Base-by-base conservation (phyloP, 2,888 invertebrate species). In the Platerodrilus igneus region DNA sequence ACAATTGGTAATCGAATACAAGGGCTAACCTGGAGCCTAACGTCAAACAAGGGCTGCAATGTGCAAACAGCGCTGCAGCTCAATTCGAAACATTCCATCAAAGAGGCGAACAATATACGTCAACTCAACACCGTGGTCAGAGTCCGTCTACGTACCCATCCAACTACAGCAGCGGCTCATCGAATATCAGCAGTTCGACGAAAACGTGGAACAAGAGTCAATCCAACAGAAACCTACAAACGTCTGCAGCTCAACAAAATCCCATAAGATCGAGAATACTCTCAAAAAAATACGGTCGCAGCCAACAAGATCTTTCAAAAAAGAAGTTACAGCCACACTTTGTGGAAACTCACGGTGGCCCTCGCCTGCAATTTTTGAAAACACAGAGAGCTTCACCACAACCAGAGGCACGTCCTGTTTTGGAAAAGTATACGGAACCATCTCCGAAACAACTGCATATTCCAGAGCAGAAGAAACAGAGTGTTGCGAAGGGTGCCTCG, bases 11-110 rank as follows among this genome's bases (percentile, higher is more conserved):
- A 40, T 37, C 22, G 15, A 14, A 11, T 21, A 18, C 30, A 17
- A 28, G 34, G 45, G 27, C 37, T 44, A 41, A 45, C 34, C 57
- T 57, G 57, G 57, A 57, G 52, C 48, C 53, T 46, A 48, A 40
- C 35, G 20, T 36, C 27, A 31, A 32, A 38, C 43, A 35, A 41
- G 59, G 63, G 65, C 64, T 67, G 67, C 68, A 60, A 68, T 68
- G 68, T 64, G 53, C 57, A 58, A 51, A 48, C 48, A 57, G 58
- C 56, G 55, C 59, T 58, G 63, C 63, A 61, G 63, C 66, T 60
- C 53, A 52, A 47, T 47, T 52, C 37, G 46, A 55, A 48, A 62
- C 63, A 60, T 64, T 61, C 60, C 64, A 63, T 49, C 59, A 53
- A 50, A 52, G 43, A 42, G 45, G 42, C 22, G 19, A 23, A 13